phyloP scores from a whole-genome alignment of 2,888 invertebrate genomes.

The Napeogenes sylphis region DNA sequence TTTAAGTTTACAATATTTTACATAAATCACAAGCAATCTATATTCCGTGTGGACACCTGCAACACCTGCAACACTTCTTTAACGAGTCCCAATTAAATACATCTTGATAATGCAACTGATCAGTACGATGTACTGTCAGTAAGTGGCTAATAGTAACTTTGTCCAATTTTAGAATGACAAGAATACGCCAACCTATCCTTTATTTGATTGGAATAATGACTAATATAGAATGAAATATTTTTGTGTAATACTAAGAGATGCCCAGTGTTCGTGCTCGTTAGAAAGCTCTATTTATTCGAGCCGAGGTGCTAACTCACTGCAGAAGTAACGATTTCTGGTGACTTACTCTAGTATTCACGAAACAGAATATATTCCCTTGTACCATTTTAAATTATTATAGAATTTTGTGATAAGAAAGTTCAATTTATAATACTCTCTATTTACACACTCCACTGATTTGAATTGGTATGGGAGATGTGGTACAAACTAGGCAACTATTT shows the following conservation, averaged over 20 bases:
- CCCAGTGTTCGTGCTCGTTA: conserved; percentile 34
- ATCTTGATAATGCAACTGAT: conserved; percentile 69
- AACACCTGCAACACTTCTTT: conserved; percentile 51
- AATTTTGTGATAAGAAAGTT: conserved; percentile 10
- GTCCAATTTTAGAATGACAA: conserved; percentile 20
- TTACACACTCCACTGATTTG: too few species aligned
- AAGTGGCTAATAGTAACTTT: conserved; percentile 26
- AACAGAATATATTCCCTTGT: conserved; percentile 21
- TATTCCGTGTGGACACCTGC: conserved; percentile 67
- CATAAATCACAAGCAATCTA: conserved; percentile 65
- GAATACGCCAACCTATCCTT: conserved; percentile 15
- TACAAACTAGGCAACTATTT: too few species aligned
- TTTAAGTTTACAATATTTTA: conserved; percentile 19
- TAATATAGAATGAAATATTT: conserved; percentile 13
- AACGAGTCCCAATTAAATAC: conserved; percentile 65
- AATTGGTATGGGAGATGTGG: too few species aligned
- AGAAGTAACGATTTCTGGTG: conserved; percentile 34
- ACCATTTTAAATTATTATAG: conserved; percentile 14
- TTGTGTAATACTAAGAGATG: conserved; percentile 10
- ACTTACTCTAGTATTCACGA: conserved; percentile 24
- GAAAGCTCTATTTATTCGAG: conserved; percentile 31
- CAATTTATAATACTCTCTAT: too few species aligned
- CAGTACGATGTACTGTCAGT: conserved; percentile 57
- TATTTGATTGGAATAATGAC: conserved; percentile 12
- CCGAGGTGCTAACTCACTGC: conserved; percentile 34